A percentile compares a stretch with the other conserved stretches of the same genome.
These are phyloP conservation scores for Stramonita haemastoma DNA, from an alignment of 2,888 invertebrate species.

Conservation along the genomic window DNA sequence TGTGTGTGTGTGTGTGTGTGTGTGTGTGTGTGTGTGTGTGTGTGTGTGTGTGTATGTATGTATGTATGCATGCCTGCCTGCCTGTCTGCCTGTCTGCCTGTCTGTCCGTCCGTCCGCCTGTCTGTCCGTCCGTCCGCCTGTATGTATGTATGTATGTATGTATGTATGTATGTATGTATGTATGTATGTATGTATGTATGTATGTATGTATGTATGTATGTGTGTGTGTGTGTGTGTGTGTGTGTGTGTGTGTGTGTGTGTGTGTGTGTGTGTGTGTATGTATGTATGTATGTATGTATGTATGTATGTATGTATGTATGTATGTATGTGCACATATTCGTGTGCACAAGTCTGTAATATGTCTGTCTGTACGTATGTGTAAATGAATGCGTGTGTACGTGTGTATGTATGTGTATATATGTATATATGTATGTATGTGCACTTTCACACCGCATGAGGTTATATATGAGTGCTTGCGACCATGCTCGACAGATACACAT, in stretches of 20 bases:
- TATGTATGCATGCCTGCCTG: too few relatives aligned
- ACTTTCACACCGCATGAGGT: too few relatives aligned
- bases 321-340: background rate
- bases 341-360: background rate
- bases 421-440: background rate
- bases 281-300: background rate
- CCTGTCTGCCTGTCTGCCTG: too few relatives aligned
- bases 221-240: background rate
- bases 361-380: background rate
- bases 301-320: background rate
- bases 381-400: background rate
- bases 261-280: slow-evolving; percentile 17
- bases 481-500: too few relatives aligned
- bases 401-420: background rate
- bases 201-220: background rate
- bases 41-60: too few relatives aligned
- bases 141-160: too few relatives aligned
- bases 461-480: too few relatives aligned
- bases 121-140: too few relatives aligned
- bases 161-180: too few relatives aligned
- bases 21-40: background rate
- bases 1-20: too few relatives aligned
- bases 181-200: too few relatives aligned
- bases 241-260: background rate
- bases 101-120: too few relatives aligned